Base-by-base conservation (phyloP, 92 coral and sea anemone species). In the Nematostella vectensis region DNA sequence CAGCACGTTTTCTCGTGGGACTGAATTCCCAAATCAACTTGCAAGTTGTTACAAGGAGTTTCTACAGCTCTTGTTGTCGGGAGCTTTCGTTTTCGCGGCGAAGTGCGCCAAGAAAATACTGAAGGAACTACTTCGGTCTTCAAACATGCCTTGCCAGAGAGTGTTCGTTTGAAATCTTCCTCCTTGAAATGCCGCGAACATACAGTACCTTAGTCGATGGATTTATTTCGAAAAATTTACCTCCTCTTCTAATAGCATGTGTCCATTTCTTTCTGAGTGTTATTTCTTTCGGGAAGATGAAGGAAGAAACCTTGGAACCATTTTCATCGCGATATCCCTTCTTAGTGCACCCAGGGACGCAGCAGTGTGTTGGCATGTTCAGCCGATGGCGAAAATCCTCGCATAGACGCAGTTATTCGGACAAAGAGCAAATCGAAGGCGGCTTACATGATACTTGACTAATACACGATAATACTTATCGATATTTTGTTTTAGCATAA, bases 151-250 rank as follows among this genome's bases (percentile, higher is more conserved):
- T 44, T 50, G 17, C 71, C 71, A 16, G 27, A 44, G 11, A 70
- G 62, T 6, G 61, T 61, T 43, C 24, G 61, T 22, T 15, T 36
- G 2, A 62, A 25, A 37, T 70, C 77, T 16, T 20, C 16, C 47
- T 31, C 29, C 38, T 47, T 52, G 31, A 62, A 70, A 29, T 70
- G 77, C 18, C 77, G 20, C 25, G 70, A 61, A 37, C 77, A 70
- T 19, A n/a, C n/a, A n/a, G n/a, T n/a, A 70, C 62, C 12, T 13
- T 26, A 23, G 76, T 74, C 3, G 57, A 21, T 31, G 13, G 15
- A 17, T 42, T 57, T 1, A 72, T 44, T 31, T 31, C 2, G 52
- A 72, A 66, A 25, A 15, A 13, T 30, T 25, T 3, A 23, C 69
- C 76, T 29, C 38, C 25, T 29, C 66, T 42, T 1, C 66, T 24